Evolutionary conservation across 1,140 invertebrate genomes (phyloP).

Genomic region (Eriocheir sinensis): DNA sequence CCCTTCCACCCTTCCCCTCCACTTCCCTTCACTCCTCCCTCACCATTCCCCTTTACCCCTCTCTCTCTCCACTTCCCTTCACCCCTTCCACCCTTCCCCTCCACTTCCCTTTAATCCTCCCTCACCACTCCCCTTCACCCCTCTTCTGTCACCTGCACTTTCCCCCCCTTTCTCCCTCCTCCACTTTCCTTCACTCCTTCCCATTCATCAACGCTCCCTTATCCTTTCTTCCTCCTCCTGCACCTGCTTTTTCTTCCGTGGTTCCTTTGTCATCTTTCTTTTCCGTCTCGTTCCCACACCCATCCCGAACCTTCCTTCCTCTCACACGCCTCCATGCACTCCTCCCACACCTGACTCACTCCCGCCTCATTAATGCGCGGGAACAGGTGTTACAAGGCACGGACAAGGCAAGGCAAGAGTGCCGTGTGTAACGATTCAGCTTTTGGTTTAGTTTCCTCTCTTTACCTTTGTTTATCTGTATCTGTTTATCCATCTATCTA

Average conservation of each 20-base stretch:
- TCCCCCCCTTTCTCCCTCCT: not conserved
- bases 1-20: not conserved
- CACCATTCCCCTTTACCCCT: not conserved
- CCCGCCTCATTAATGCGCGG: no score
- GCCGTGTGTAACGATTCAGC: no score
- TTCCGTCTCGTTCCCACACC: not conserved
- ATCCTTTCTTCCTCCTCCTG: not conserved
- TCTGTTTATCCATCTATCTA: not conserved
- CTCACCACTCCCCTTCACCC: not conserved
- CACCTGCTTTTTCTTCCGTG: not conserved
- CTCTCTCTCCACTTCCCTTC: not conserved
- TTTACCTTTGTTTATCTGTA: no score
- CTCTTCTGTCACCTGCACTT: not conserved
- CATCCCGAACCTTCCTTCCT: not conserved
- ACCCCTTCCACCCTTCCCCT: not conserved
- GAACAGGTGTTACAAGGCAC: no score
- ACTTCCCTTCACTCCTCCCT: not conserved
- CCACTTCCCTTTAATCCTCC: not conserved
- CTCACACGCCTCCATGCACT: not conserved
- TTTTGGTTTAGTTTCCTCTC: not conserved
- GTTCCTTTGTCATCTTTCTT: not conserved
- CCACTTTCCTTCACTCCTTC: slow-evolving; percentile 1
- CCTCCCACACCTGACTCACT: no score
- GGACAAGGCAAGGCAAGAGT: no score
- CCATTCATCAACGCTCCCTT: not conserved